phyloP scores from a whole-genome alignment of 2,113 vertebrate genomes.

The Sebastes schlegelii region DNA sequence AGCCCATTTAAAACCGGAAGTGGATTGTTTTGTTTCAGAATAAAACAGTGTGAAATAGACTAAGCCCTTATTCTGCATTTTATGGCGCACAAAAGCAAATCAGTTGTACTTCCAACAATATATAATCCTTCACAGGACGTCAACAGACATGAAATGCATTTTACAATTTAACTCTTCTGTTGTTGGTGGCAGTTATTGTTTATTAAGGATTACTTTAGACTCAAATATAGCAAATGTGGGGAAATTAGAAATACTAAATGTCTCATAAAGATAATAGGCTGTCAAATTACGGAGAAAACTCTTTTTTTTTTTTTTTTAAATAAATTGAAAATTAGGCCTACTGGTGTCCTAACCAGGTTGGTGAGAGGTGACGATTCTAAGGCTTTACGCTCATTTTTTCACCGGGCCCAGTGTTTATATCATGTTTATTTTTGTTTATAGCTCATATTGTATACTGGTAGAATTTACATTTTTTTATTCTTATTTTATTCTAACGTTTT shows the following conservation, averaged over 20 bases:
- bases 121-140: neutral
- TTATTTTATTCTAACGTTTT: no score
- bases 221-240: neutral
- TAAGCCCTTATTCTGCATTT: neutral
- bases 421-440: no score
- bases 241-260: neutral
- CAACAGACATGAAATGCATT: neutral
- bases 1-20: slow-evolving; percentile 19
- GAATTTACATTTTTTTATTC: no score
- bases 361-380: neutral
- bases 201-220: no score
- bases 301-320: neutral
- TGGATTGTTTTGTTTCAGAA: neutral
- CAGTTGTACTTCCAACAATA: neutral
- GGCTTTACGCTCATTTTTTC: neutral
- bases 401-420: no score
- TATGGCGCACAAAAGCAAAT: neutral
- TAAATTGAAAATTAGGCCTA: neutral
- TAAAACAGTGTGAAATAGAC: slow-evolving; percentile 18
- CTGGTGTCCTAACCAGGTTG: neutral
- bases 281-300: neutral
- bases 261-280: neutral
- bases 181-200: neutral
- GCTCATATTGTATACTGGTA: no score
- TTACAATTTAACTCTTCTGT: neutral